A percentile compares a stretch with the other conserved stretches of the same genome.
These are phyloP conservation scores for Crocallis elinguaria DNA, from an alignment of 2,888 invertebrate genomes.

Conservation along the genomic window DNA sequence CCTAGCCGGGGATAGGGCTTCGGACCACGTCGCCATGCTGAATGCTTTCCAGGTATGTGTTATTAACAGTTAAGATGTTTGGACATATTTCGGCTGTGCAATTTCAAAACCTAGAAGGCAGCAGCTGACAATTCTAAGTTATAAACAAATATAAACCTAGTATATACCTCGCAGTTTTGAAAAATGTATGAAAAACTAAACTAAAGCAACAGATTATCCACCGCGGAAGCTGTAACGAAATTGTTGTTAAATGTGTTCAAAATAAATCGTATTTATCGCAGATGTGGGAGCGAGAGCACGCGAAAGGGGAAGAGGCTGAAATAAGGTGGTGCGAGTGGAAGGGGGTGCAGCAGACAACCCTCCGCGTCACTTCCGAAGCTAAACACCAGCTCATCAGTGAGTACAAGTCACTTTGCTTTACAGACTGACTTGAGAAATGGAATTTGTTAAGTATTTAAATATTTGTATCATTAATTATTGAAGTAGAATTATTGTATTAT, in stretches of 20 bases:
- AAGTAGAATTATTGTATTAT: conserved; percentile 57
- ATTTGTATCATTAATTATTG: not conserved
- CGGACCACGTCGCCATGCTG: conserved; percentile 98
- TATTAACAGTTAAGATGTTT: too few relatives aligned
- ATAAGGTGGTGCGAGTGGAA: conserved; percentile 95
- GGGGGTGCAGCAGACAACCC: conserved; percentile 94
- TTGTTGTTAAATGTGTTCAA: not conserved
- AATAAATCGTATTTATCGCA: conserved; percentile 39
- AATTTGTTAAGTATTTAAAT: not conserved
- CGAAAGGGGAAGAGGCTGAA: conserved; percentile 91
- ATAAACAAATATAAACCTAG: too few relatives aligned
- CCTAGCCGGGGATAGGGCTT: conserved; percentile 93
- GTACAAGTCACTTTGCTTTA: conserved; percentile 26
- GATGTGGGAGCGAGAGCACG: conserved; percentile 89
- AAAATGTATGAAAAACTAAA: too few relatives aligned
- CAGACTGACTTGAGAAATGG: not conserved
- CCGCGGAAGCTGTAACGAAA: not conserved
- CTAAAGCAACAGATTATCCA: too few relatives aligned
- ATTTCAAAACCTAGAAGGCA: too few relatives aligned
- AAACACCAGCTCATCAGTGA: conserved; percentile 86
- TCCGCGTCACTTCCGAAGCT: conserved; percentile 96
- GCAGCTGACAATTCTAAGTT: too few relatives aligned
- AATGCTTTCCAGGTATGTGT: conserved; percentile 91
- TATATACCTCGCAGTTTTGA: too few relatives aligned
- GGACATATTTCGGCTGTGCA: too few relatives aligned